A percentile compares a stretch with the other conserved stretches of the same genome.
phyloP scores from a whole-genome alignment of 2,113 vertebrate genomes.

The Petroica traversi region DNA sequence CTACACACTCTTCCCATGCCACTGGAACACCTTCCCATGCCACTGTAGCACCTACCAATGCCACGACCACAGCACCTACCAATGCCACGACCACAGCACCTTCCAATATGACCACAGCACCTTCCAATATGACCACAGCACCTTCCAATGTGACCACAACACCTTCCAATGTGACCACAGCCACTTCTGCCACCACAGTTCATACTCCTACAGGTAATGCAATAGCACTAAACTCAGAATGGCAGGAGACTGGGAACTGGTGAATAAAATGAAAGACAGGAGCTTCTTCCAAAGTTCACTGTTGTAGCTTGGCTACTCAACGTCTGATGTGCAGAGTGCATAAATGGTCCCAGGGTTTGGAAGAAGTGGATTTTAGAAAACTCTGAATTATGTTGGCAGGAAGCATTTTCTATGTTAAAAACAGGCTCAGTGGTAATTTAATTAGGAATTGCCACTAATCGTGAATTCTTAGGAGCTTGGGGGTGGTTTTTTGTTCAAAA shows the following conservation, averaged over 20 bases:
- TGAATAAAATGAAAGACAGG: neutral
- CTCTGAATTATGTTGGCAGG: neutral
- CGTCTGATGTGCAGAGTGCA: neutral
- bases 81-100: neutral
- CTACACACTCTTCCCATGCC: fast-evolving
- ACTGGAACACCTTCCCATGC: neutral
- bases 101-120: neutral
- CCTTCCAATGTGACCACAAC: neutral
- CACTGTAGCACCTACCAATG: neutral
- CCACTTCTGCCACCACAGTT: neutral
- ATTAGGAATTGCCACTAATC: neutral
- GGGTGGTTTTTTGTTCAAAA: neutral
- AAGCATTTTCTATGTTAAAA: neutral
- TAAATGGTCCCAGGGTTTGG: neutral
- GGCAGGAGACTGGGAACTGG: neutral
- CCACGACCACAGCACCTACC: neutral
- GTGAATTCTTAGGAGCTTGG: neutral
- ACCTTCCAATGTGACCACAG: neutral
- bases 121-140: neutral
- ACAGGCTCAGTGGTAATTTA: neutral
- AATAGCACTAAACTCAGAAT: neutral
- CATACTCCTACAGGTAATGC: conserved; percentile 50
- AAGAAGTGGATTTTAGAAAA: neutral
- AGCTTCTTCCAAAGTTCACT: neutral
- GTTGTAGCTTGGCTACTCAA: neutral